phyloP scores from a whole-genome alignment of 2,113 vertebrate species.

The Leptodactylus fuscus region DNA sequence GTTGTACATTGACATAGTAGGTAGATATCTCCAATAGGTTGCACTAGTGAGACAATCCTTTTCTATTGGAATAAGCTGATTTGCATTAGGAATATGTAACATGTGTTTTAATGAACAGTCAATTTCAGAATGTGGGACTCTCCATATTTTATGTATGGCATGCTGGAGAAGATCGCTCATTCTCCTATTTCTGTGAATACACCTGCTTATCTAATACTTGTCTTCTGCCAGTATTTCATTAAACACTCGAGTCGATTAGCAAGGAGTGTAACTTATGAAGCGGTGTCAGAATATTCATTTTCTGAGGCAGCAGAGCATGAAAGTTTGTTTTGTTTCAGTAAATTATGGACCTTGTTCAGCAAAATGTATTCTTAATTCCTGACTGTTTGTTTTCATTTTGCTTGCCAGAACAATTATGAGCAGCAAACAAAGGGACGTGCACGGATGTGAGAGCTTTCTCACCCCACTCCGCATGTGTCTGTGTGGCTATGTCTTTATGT shows the following conservation, averaged over 20 bases:
- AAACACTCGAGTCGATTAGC: neutral
- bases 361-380: conserved; percentile 19
- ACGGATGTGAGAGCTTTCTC: conserved; percentile 69
- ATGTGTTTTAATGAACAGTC: too few relatives aligned
- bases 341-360: neutral
- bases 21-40: too few relatives aligned
- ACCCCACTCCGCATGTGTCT: conserved; percentile 63
- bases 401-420: conserved; percentile 71
- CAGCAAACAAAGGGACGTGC: conserved; percentile 72
- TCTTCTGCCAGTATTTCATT: neutral
- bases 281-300: conserved; percentile 14
- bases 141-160: neutral
- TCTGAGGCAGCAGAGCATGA: conserved; percentile 5
- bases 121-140: too few relatives aligned
- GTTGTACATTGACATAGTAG: too few relatives aligned
- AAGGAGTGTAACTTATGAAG: neutral
- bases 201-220: neutral
- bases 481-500: conserved; percentile 66
- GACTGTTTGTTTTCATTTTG: conserved; percentile 63
- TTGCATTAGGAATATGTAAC: neutral
- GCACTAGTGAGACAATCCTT: too few relatives aligned
- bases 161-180: too few relatives aligned
- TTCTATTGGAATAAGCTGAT: too few relatives aligned
- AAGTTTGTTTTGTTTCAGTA: conserved; percentile 24
- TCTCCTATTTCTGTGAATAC: neutral